Evolutionary conservation across 2,888 invertebrate species (phyloP).

Genomic region (Metallyticus violacea): DNA sequence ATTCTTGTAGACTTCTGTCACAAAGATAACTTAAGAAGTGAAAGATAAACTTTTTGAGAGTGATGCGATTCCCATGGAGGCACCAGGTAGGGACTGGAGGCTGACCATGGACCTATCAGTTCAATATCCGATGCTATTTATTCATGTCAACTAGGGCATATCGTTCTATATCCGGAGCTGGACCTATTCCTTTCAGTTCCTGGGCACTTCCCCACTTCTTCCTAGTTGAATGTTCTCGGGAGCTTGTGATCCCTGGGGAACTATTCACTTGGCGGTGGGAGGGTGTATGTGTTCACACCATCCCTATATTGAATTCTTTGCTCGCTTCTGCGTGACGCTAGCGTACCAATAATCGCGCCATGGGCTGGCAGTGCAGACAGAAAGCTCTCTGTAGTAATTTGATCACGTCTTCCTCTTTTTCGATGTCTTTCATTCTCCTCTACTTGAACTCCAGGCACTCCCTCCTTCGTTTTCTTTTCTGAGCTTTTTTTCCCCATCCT

Average conservation of each 20-base stretch:
- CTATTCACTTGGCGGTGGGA: not conserved
- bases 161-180: not conserved
- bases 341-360: not conserved
- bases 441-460: too few species aligned
- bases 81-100: not conserved
- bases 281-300: not conserved
- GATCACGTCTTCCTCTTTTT: not conserved
- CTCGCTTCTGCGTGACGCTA: not conserved
- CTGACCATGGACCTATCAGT: not conserved
- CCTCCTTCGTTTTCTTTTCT: not conserved
- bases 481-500: too few species aligned
- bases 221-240: too few species aligned
- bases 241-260: not conserved
- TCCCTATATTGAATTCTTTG: constrained; percentile 1
- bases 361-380: not conserved
- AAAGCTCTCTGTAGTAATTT: not conserved
- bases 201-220: too few species aligned
- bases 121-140: not conserved
- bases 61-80: too few species aligned
- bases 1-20: too few species aligned
- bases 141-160: not conserved
- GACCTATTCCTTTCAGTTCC: not conserved
- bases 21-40: too few species aligned
- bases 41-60: too few species aligned
- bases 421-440: not conserved